Percentiles rank a stretch among this genome's conserved stretches.
Conservation (phyloP, 64 coral and sea anemone species). For the Stichodactyla mertensii region DNA sequence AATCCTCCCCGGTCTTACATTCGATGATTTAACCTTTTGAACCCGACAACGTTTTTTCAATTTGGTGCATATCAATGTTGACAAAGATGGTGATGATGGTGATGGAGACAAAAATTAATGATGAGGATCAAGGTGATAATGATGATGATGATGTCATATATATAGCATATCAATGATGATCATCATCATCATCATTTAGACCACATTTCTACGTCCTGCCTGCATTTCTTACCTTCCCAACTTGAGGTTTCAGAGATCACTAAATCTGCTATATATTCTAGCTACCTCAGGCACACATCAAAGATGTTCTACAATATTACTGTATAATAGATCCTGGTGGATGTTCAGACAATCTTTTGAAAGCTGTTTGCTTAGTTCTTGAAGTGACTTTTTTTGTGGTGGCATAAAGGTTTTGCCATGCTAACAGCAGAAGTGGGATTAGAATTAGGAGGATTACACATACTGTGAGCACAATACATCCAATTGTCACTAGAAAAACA, state of each 20-base stretch:
- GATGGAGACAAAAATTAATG: background rate
- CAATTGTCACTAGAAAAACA: background rate
- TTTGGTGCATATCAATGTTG: too few relatives aligned
- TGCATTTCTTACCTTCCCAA: background rate
- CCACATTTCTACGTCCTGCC: background rate
- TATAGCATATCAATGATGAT: too few relatives aligned
- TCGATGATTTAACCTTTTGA: too few relatives aligned
- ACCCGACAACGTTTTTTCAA: too few relatives aligned
- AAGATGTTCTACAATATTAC: background rate
- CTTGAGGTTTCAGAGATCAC: background rate
- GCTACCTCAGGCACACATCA: background rate
- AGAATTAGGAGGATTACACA: background rate
- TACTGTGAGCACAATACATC: background rate
- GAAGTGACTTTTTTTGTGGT: background rate
- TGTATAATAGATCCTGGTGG: background rate
- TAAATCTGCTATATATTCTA: background rate
- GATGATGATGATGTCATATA: background rate
- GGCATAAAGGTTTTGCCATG: background rate
- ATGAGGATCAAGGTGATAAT: background rate
- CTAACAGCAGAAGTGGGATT: background rate
- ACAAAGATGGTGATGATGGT: background rate
- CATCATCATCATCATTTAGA: too few relatives aligned
- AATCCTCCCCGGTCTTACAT: too few relatives aligned
- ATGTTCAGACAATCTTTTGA: background rate
- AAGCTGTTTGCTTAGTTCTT: background rate